Evolutionary conservation across 2,113 vertebrate genomes (phyloP), one percentile per base, ranked within the genome.

Genomic region (Ophthalmolycus amberensis): DNA sequence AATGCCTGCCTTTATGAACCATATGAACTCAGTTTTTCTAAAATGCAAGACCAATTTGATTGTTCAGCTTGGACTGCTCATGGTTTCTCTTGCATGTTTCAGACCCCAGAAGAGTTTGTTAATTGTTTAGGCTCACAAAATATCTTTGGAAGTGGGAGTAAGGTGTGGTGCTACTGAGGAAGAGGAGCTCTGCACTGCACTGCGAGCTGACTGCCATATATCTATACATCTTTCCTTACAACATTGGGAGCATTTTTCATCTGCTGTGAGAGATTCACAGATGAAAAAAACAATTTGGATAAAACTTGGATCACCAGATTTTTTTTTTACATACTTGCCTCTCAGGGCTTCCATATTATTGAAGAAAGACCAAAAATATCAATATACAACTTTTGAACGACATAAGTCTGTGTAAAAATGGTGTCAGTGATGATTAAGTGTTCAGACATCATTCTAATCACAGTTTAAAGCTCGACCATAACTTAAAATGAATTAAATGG

Each of bases 401-500:
- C 60, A 60, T 34, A 18, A 32, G 58, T 60, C 58, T 22, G 42
- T 48, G 27, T 69, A 16, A 29, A 69, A 16, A 67, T 16, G 3
- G 3, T 59, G 29, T 46, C 66, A 48, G 11, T 9, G 63, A 58
- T 72, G 32, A 48, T 52, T 9, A 72, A 67, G 29, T 29, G 22
- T 77, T 46, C 38, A 56, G 25, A 44, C 75, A 50, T 52, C 75
- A 48, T 68, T n/a, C n/a, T 20, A n/a, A 56, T 40, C 22, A 60
- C 14, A n/a, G 6, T 34, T 59, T 14, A 37, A 32, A 12, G 27
- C n/a, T 54, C 6, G 12, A 34, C 69, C 25, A 58, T 70, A 70
- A 73, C 29, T 72, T 38, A 3, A 59, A 79, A 83, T 58, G 11
- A 74, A 65, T 78, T 48, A 48, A 81, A 85, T 58, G 48, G 10